Base-by-base conservation (phyloP, 2,888 invertebrate genomes). In the Allophyes oxyacanthae region DNA sequence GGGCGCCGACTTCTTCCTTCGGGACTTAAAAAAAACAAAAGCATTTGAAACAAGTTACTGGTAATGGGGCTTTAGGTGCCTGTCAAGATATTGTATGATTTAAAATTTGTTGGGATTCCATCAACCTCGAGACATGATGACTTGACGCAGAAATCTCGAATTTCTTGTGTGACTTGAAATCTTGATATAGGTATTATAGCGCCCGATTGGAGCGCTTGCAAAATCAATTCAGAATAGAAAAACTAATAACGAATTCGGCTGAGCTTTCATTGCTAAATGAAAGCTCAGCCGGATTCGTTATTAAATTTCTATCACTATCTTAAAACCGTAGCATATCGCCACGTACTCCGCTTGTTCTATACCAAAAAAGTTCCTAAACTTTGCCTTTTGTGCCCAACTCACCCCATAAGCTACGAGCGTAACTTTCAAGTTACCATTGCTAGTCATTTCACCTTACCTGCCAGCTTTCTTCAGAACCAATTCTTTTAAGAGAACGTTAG, bases 1-100 rank as follows among this genome's bases (percentile, higher is more conserved):
- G 86, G 85, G 90, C 91, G 92, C 91, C 89, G 90, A 85, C 84
- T 84, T 83, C 87, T 91, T 92, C 92, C 92, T 91, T 82, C 88
- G 90, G 91, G 90, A 91, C 83, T 83, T 80, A 82, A 89, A 90
- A 86, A 90, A 92, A 92, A 91, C 86, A 90, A 91, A 91, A 90
- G 87, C 84, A 85, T 87, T 88, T 86, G 88, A 91, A 92, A 92
- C 91, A 89, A 91, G 90, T 90, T 88, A 84, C 87, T 81, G 82
- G 88, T 88, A 87, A 86, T 87, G 79, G 86, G 82, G 84, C 81
- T 88, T 87, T 83, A 85, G 88, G 87, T 87, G 88, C 83, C 83
- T 87, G 87, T 88, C 87, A 87, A 88, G 87, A 84, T 87, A 86
- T 83, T 85, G 82, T 84, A 84, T 87, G 84, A 89, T 87, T 88